Base-by-base conservation (phyloP, 2,113 vertebrate species). In the Chaenogobius annularis region DNA sequence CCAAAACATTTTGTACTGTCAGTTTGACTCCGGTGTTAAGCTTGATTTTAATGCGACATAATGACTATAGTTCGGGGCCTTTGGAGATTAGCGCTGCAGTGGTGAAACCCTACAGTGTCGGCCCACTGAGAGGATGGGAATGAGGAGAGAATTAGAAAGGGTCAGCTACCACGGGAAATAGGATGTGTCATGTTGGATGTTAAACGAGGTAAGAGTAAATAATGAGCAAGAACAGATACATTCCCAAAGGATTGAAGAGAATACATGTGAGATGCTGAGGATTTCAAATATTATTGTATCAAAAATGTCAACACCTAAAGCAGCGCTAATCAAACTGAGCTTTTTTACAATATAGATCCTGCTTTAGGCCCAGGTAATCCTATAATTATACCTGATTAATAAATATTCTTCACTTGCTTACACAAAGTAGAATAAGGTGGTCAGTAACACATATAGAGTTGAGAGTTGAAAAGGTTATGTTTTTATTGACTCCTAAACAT, bases 41-140 rank as follows among this genome's bases (percentile, higher is more conserved):
- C 66, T 79, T 93, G 89, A 91, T 83, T 87, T 78, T 92, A 92
- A 92, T 92, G 74, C 19, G 72, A 74, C 15, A 65, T 92, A 92
- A 92, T 82, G 88, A 92, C 77, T 63, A 85, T 15, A 26, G 75
- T 76, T 73, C 70, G 79, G 58, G 31, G 23, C 69, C 56, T 76
- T 72, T 52, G 66, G 69, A 80, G 89, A 90, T 92, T 92, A 91
- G 77, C 85, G 43, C 87, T 87, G 86, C 69, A 0, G 88, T 69
- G 78, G 65, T 75, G 82, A 79, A 74, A 75, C 71, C 68, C 82
- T 40, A 46, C 22, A 17, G 19, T 17, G 15, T 81, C 44, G 54
- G 75, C 81, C 74, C 68, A 75, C 82, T 81, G 80, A 75, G 84
- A 40, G 35, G 61, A 43, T 15, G 31, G 68, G 37, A 40, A 40